These are phyloP conservation scores for Romanomermis culicivorax DNA, from an alignment of 2,888 invertebrate genomes.

Conservation along the genomic window DNA sequence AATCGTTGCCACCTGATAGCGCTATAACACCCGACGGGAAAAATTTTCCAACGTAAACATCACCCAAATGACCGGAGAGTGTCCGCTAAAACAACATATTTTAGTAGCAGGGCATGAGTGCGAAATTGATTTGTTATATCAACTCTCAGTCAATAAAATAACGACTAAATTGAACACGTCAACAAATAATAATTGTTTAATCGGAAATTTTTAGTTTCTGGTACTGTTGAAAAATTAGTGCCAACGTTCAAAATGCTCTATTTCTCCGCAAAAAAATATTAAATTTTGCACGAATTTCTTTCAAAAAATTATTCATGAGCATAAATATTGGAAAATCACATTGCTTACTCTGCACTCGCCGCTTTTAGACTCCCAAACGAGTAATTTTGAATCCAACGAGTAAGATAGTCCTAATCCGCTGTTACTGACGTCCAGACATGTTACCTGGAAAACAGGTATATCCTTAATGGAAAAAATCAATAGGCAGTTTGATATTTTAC, in stretches of 20 bases:
- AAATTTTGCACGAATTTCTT: no score
- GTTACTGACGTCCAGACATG: conserved; percentile 40
- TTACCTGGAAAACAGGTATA: conserved; percentile 28
- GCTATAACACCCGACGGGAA: conserved; percentile 50
- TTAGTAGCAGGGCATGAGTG: no score
- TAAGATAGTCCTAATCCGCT: conserved; percentile 44
- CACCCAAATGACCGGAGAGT: conserved; percentile 45
- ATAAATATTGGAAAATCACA: no score
- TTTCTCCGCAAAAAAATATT: no score
- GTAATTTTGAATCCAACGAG: conserved; percentile 39
- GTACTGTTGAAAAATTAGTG: no score
- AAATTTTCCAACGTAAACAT: conserved; percentile 44
- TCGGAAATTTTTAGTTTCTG: no score
- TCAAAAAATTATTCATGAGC: no score
- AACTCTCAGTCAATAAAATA: no score
- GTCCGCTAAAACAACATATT: conserved; percentile 27
- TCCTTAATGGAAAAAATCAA: background rate
- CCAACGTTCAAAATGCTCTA: no score
- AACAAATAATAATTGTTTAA: no score
- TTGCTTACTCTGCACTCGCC: conserved; percentile 36
- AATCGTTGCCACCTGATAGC: conserved; percentile 47
- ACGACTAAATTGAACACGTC: no score
- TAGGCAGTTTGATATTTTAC: background rate
- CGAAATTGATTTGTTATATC: no score
- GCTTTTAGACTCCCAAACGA: conserved; percentile 44